These are phyloP conservation scores for Metridium senile DNA, from an alignment of 92 coral and sea anemone species.

Conservation along the genomic window DNA sequence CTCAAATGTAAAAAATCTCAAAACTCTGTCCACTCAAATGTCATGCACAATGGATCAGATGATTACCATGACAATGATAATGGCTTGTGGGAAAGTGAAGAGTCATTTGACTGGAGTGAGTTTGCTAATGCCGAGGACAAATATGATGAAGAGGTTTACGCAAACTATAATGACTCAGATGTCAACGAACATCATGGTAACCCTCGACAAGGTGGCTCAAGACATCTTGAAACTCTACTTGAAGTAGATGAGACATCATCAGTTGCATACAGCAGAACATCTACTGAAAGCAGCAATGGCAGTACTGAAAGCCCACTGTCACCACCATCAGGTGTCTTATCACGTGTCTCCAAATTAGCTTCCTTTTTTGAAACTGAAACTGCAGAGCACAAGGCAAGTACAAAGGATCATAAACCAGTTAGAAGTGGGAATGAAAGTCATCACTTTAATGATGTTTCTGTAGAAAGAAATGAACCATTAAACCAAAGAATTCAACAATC, in stretches of 20 bases:
- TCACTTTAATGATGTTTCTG: neutral
- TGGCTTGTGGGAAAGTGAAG: slow-evolving; percentile 34
- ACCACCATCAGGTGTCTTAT: slow-evolving; percentile 1
- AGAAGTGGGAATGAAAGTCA: neutral
- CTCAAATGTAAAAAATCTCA: slow-evolving; percentile 42
- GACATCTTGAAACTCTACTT: slow-evolving; percentile 63
- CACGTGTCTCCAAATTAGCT: slow-evolving; percentile 39
- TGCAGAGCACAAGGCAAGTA: slow-evolving; percentile 7
- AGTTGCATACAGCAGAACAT: slow-evolving; percentile 35
- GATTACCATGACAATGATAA: slow-evolving; percentile 30
- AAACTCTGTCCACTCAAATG: neutral
- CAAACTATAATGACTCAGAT: slow-evolving; percentile 37
- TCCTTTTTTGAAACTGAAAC: slow-evolving; percentile 39
- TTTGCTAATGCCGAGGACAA: slow-evolving; percentile 24
- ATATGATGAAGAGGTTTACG: slow-evolving; percentile 14
- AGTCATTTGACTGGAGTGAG: slow-evolving; percentile 25
- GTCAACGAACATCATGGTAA: slow-evolving; percentile 1
- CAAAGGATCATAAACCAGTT: neutral
- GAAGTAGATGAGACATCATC: slow-evolving; percentile 74
- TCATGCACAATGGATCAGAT: slow-evolving; percentile 6
- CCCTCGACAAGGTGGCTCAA: slow-evolving; percentile 39
- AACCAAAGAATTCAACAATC: neutral
- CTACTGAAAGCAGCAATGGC: slow-evolving; percentile 25
- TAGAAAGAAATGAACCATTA: neutral
- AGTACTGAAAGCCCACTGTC: neutral